Evolutionary conservation across 2,113 vertebrate species (phyloP).

Genomic region (Helogale parvula): DNA sequence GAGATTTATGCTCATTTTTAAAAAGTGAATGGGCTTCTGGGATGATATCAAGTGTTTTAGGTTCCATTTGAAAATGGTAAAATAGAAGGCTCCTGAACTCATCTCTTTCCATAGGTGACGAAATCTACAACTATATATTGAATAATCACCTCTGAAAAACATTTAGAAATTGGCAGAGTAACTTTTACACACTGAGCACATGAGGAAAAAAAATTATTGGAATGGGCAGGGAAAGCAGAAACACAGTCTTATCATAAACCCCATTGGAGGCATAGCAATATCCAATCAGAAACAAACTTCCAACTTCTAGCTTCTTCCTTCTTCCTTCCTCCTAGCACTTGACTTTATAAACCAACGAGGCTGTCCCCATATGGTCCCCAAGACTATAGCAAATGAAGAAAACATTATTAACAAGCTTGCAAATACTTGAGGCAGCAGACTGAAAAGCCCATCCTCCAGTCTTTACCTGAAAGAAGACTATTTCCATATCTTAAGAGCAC

Average conservation of each 20-base stretch:
- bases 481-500: neutral
- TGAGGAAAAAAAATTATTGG: neutral
- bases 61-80: neutral
- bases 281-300: neutral
- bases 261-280: neutral
- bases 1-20: neutral
- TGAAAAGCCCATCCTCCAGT: neutral
- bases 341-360: neutral
- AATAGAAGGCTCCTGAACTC: neutral
- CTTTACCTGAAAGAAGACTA: neutral
- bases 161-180: neutral
- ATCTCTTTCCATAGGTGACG: neutral
- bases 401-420: neutral
- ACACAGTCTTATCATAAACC: neutral
- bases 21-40: neutral
- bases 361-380: neutral
- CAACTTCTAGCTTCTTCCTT: neutral
- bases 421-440: neutral
- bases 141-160: neutral
- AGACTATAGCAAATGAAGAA: neutral
- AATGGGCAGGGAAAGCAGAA: neutral
- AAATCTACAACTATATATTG: neutral
- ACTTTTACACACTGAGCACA: neutral
- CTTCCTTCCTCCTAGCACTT: neutral
- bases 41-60: neutral